Percentiles rank a stretch among this genome's conserved stretches.
Conservation (phyloP, 2,888 invertebrate species). For the Strigamia crassipes region DNA sequence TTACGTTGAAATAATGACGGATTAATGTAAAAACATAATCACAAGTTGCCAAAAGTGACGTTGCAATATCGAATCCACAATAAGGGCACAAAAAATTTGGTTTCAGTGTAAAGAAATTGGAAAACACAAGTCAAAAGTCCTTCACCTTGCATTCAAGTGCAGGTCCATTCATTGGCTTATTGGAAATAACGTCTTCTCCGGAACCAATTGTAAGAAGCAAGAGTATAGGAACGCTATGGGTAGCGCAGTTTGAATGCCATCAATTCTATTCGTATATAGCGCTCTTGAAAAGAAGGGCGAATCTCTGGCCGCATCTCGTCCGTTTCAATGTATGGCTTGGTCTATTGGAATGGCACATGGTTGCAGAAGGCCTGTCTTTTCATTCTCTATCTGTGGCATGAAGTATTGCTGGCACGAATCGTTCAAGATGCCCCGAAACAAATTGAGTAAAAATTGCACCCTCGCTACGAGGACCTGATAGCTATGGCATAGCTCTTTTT, state of each 20-base stretch:
- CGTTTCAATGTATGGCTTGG: slow-evolving; percentile 42
- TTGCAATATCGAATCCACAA: neutral
- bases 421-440: slow-evolving; percentile 42
- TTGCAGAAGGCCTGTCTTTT: slow-evolving; percentile 42
- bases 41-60: neutral
- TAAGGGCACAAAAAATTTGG: neutral
- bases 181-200: slow-evolving; percentile 37
- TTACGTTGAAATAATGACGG: too few species aligned
- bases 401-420: slow-evolving; percentile 42
- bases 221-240: slow-evolving; percentile 39
- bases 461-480: slow-evolving; percentile 38
- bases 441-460: slow-evolving; percentile 42
- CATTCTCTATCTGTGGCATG: slow-evolving; percentile 35
- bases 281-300: slow-evolving; percentile 29
- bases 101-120: neutral
- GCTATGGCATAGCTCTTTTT: neutral
- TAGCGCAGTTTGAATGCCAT: slow-evolving; percentile 37
- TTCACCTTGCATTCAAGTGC: slow-evolving; percentile 27
- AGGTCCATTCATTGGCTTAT: slow-evolving; percentile 2
- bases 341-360: slow-evolving; percentile 42
- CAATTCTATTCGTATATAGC: slow-evolving; percentile 34
- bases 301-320: slow-evolving; percentile 40
- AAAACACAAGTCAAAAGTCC: slow-evolving; percentile 26
- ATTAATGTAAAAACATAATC: neutral
- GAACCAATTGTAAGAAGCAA: slow-evolving; percentile 17